Evolutionary conservation across 1,140 invertebrate species (phyloP), one percentile per base, ranked within the genome.

Genomic region (Drosophila eugracilis): DNA sequence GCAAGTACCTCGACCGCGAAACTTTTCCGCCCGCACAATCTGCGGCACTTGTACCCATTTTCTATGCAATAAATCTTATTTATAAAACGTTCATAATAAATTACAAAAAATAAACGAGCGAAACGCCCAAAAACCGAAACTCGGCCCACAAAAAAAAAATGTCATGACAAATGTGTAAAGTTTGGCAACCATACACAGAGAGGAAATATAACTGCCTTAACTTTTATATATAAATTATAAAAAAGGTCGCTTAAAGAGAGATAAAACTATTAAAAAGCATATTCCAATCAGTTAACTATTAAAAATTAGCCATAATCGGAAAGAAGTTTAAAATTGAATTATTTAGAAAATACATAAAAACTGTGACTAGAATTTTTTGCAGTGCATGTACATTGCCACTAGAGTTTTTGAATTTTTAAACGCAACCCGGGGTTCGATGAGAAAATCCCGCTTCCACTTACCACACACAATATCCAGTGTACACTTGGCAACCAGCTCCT

Each of bases 401-500:
- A n/a, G n/a, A n/a, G n/a, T n/a, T n/a, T n/a, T n/a, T n/a, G n/a
- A n/a, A n/a, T n/a, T n/a, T n/a, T n/a, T n/a, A n/a, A n/a, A n/a
- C n/a, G n/a, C n/a, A n/a, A n/a, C n/a, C n/a, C n/a, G n/a, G n/a
- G 22, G 55, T 36, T 55, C 55, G 12, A 53, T 58, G 14, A 34
- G n/a, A 21, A 30, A 34, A 15, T 22, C 21, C 21, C 32, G 22
- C 5, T 21, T 19, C 6, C 44, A 74, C 79, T 63, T 48, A 89
- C 83, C 84, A 22, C 83, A 88, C 19, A 91, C 96, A 39, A 95
- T 94, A 88, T 96, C 96, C 49, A 97, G 90, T 4, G 95, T 94
- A 90, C 95, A 95, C 22, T 94, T 91, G 4, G 94, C 94, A 9
- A 95, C 90, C 67, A 93, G 92, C 2, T 93, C 92, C 73, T 94